These are phyloP conservation scores for Hermetia illucens DNA, from an alignment of 1,140 invertebrate species.

Conservation along the genomic window DNA sequence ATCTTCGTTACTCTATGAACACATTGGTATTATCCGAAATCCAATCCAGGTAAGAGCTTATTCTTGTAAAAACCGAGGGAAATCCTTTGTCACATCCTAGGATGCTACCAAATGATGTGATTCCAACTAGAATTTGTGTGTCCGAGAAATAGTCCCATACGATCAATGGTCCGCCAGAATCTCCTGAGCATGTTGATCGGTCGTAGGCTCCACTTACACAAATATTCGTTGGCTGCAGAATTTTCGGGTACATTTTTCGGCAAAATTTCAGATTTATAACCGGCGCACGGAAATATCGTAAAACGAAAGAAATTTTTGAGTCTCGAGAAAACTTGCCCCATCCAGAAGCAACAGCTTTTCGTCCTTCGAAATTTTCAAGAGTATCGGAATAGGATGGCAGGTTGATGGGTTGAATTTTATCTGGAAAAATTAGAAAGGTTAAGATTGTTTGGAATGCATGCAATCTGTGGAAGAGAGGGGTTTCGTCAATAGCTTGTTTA, in stretches of 20 bases:
- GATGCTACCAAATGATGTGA: not conserved
- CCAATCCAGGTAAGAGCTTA: not conserved
- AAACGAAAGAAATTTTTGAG: not conserved
- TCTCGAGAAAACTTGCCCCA: not conserved
- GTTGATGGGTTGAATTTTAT: not conserved
- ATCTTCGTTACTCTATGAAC: too few relatives aligned
- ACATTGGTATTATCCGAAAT: not conserved
- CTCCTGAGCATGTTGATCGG: not conserved
- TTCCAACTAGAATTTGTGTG: not conserved
- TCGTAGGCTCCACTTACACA: not conserved
- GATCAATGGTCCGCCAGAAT: not conserved
- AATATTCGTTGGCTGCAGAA: not conserved
- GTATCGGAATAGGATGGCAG: not conserved
- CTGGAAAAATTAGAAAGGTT: not conserved
- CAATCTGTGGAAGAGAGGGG: too few relatives aligned
- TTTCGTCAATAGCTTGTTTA: too few relatives aligned
- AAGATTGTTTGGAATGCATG: not conserved
- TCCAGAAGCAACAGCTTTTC: not conserved
- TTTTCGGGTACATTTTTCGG: not conserved
- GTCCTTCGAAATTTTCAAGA: not conserved
- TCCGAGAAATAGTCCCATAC: not conserved
- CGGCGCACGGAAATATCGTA: not conserved
- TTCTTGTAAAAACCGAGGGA: not conserved
- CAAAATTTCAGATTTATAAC: not conserved
- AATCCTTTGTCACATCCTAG: not conserved